Evolutionary conservation across 2,888 invertebrate species (phyloP).

Genomic region (Machimus atricapillus): DNA sequence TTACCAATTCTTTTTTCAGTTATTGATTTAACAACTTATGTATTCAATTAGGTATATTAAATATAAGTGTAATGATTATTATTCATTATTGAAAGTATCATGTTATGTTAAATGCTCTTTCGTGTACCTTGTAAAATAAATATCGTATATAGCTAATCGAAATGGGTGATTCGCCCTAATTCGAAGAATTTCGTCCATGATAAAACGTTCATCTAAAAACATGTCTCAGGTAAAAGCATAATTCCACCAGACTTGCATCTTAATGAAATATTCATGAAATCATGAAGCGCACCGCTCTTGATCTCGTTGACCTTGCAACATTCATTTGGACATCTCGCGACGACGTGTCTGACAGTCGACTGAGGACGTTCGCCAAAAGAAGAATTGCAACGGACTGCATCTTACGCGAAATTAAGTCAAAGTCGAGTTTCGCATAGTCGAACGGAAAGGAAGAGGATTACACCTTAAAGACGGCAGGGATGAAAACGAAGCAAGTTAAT

Average conservation of each 20-base stretch:
- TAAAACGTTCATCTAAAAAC: background rate
- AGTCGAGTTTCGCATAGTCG: too few species aligned
- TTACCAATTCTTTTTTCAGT: too few species aligned
- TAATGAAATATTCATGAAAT: background rate
- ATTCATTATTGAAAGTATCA: too few species aligned
- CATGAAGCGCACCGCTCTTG: background rate
- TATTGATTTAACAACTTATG: too few species aligned
- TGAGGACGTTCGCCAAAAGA: background rate
- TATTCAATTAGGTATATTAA: too few species aligned
- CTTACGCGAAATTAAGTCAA: background rate
- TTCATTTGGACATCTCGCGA: background rate
- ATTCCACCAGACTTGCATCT: background rate
- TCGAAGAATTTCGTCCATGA: background rate
- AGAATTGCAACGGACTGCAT: background rate
- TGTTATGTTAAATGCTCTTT: too few species aligned
- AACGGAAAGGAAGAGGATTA: background rate
- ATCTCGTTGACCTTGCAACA: background rate
- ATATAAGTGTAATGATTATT: too few species aligned
- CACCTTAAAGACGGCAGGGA: background rate
- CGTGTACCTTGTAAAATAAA: background rate
- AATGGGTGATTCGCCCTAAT: background rate
- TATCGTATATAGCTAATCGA: too few species aligned
- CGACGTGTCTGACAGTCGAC: background rate
- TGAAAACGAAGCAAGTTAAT: background rate
- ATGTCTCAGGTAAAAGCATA: background rate